These are phyloP conservation scores for Nothoprocta pentlandii DNA, from an alignment of 2,113 vertebrate genomes.

Conservation along the genomic window DNA sequence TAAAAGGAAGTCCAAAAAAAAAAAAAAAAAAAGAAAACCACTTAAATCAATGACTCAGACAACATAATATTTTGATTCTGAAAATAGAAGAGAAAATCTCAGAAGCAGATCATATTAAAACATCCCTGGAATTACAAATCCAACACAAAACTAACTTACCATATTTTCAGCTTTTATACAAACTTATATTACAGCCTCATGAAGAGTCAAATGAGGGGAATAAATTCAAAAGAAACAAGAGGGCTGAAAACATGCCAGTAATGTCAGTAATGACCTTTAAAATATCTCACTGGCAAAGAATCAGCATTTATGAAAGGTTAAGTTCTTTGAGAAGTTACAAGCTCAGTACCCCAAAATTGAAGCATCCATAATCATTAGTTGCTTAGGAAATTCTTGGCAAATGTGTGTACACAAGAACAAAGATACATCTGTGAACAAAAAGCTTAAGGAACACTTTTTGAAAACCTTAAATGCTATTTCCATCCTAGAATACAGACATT, in stretches of 20 bases:
- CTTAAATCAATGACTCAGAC: neutral
- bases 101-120: neutral
- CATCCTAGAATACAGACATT: slow-evolving; percentile 15
- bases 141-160: neutral
- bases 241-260: neutral
- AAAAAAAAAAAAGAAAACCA: neutral
- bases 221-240: neutral
- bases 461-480: slow-evolving; percentile 48
- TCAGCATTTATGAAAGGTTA: neutral
- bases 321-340: neutral
- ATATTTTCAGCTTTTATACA: neutral
- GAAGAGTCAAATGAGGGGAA: neutral
- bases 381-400: slow-evolving; percentile 53
- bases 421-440: slow-evolving; percentile 30
- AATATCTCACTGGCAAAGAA: neutral
- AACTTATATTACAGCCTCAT: neutral
- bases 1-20: neutral
- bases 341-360: neutral
- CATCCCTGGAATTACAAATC: neutral
- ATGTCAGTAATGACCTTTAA: neutral
- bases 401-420: neutral
- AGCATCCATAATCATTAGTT: neutral
- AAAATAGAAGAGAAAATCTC: neutral
- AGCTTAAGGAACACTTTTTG: slow-evolving; percentile 16
- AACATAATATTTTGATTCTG: neutral